phyloP scores from a whole-genome alignment of 2,113 vertebrate genomes.

The Malurus melanocephalus region DNA sequence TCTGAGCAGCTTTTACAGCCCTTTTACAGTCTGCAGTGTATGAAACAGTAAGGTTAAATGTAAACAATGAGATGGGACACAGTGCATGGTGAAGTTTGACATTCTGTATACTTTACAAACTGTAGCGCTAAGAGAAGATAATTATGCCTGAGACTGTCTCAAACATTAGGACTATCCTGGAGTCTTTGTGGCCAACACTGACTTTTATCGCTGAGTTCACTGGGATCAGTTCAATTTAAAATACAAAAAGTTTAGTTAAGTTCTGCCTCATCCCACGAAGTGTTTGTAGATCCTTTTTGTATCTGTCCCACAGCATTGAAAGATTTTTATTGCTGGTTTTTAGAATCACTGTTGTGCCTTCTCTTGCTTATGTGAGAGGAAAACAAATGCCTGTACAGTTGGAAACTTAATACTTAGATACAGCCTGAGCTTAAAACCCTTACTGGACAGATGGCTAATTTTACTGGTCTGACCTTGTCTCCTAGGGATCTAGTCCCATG shows the following conservation, averaged over 20 bases:
- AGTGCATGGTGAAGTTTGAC: not conserved
- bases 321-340: not conserved
- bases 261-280: not conserved
- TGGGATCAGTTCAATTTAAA: not conserved
- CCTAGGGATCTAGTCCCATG: conserved; percentile 61
- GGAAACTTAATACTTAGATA: conserved; percentile 71
- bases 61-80: not conserved
- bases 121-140: not conserved
- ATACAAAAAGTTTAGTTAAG: not conserved
- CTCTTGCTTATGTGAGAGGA: conserved; percentile 12
- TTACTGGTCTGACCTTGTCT: conserved; percentile 69
- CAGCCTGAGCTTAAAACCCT: conserved; percentile 69
- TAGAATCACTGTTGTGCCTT: conserved; percentile 2
- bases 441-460: conserved; percentile 78
- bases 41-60: not conserved
- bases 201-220: not conserved
- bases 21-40: not conserved
- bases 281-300: not conserved
- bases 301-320: not conserved
- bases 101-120: not conserved
- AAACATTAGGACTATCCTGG: not conserved
- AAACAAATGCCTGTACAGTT: conserved; percentile 28
- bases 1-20: not conserved
- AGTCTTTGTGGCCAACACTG: not conserved
- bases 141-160: fast-evolving